Percentiles rank a stretch among this genome's conserved stretches.
Evolutionary conservation across 2,797 vertebrate genomes (phyloP).

Genomic region (Chrysocyon brachyurus): DNA sequence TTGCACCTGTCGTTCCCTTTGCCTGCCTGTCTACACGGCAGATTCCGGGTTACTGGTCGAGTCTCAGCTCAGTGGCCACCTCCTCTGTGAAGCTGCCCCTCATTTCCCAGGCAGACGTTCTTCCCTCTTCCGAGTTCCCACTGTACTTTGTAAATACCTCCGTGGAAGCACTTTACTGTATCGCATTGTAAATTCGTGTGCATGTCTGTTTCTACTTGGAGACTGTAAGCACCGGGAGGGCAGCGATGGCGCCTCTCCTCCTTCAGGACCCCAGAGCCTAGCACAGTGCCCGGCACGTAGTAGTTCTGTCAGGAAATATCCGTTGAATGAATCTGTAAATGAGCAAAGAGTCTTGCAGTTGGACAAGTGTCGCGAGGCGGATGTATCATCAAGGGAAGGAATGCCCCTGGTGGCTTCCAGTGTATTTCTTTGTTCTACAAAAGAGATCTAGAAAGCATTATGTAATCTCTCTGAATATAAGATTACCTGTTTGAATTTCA

Average conservation of each 20-base stretch:
- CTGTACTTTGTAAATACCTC: conserved; percentile 79
- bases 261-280: conserved; percentile 34
- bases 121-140: background rate
- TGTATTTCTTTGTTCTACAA: background rate
- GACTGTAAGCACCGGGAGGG: conserved; percentile 66
- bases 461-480: conserved; percentile 68
- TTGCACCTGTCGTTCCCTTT: background rate
- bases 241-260: conserved; percentile 23
- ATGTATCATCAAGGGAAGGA: conserved; percentile 42
- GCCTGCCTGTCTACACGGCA: background rate
- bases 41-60: background rate
- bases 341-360: conserved; percentile 51
- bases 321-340: conserved; percentile 64
- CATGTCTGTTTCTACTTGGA: conserved; percentile 71
- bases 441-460: conserved; percentile 49
- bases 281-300: conserved; percentile 55
- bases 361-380: conserved; percentile 31
- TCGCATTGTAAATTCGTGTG: conserved; percentile 63
- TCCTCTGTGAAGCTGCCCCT: conserved; percentile 52
- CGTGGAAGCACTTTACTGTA: conserved; percentile 74
- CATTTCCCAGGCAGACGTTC: background rate
- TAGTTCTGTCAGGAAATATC: conserved; percentile 57
- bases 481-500: conserved; percentile 66
- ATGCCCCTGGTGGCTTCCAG: conserved; percentile 30
- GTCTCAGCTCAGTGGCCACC: conserved; percentile 39